Conservation (phyloP, 2,113 vertebrate genomes). For the Fregata magnificens region DNA sequence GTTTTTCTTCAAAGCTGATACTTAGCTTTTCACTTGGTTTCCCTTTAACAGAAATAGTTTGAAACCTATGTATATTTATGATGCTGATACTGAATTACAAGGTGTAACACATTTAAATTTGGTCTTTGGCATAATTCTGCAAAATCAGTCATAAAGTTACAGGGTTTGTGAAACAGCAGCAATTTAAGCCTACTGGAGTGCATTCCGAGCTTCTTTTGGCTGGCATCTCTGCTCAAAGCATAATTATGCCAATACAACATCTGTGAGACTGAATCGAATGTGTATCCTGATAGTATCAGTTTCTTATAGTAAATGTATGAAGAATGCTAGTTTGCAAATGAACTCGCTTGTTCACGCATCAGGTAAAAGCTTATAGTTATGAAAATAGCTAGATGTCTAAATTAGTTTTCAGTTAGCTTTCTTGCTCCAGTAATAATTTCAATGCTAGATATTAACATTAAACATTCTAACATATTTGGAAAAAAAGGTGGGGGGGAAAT, state of each 20-base stretch:
- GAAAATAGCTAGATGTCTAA: not conserved
- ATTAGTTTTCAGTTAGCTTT: not conserved
- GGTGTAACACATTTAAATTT: not conserved
- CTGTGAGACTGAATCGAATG: not conserved
- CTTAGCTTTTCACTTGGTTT: not conserved
- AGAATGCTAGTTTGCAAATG: not conserved
- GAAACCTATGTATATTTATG: not conserved
- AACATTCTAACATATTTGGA: not conserved
- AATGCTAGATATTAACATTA: not conserved
- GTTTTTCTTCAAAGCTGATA: not conserved
- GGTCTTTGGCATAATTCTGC: not conserved
- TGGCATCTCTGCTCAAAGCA: not conserved
- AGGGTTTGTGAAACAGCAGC: not conserved
- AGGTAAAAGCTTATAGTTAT: not conserved
- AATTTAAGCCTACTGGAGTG: not conserved
- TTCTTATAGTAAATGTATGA: not conserved
- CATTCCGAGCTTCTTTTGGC: not conserved
- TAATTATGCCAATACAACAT: not conserved
- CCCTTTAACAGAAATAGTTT: not conserved
- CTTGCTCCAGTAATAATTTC: not conserved
- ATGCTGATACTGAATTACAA: not conserved
- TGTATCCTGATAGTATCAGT: not conserved
- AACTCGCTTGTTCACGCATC: not conserved
- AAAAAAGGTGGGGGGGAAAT: not conserved
- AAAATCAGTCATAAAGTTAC: not conserved